Evolutionary conservation across 2,113 vertebrate species (phyloP).

Genomic region (Scomber japonicus): DNA sequence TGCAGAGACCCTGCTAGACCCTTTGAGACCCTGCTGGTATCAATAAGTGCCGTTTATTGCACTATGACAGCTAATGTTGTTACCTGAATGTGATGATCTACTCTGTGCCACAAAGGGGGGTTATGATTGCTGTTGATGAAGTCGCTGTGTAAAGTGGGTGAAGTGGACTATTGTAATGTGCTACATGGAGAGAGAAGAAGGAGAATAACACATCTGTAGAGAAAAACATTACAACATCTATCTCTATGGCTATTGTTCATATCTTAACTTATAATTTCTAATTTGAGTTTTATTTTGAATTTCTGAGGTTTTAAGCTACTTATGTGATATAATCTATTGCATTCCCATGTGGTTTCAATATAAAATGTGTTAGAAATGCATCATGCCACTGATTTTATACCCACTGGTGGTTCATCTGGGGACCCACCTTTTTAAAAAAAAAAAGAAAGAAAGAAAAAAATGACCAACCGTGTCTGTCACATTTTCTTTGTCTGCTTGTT

Average conservation of each 20-base stretch:
- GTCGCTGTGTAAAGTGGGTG: no score
- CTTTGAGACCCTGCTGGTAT: no score
- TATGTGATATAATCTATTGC: neutral
- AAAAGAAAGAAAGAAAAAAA: neutral
- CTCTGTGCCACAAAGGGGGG: no score
- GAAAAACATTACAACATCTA: neutral
- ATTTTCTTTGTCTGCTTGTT: conserved; percentile 14
- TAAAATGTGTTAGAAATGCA: no score
- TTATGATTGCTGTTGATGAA: no score
- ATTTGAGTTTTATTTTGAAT: neutral
- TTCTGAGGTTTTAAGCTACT: neutral
- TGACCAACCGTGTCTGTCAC: neutral
- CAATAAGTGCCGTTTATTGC: no score
- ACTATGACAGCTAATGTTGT: no score
- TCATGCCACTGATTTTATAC: no score
- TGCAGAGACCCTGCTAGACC: no score
- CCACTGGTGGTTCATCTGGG: neutral
- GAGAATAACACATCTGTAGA: neutral
- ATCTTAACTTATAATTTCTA: neutral
- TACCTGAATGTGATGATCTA: no score
- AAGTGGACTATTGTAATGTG: neutral
- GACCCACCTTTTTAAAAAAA: neutral
- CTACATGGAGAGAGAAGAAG: neutral
- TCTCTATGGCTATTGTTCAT: neutral
- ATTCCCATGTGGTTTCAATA: neutral